phyloP scores from a whole-genome alignment of 2,797 vertebrate genomes.

The Halcyon chelicuti region DNA sequence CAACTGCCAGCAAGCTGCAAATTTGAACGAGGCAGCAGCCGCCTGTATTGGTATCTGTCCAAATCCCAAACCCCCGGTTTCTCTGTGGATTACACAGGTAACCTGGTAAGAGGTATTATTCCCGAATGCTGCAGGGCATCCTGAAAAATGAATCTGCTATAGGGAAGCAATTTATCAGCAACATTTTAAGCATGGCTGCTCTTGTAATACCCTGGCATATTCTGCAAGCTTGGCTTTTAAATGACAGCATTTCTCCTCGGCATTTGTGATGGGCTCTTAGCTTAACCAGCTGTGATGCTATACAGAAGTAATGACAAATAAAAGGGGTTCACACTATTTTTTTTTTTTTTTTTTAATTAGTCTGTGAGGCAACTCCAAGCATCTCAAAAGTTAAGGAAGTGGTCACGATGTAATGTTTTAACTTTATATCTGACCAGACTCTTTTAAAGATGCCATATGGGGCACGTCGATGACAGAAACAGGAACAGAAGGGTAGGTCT shows the following conservation, averaged over 20 bases:
- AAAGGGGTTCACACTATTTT: background rate
- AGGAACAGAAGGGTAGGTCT: background rate
- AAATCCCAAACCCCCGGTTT: background rate
- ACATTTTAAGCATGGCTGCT: background rate
- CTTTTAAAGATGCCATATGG: background rate
- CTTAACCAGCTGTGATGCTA: background rate
- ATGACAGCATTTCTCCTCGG: background rate
- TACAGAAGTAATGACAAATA: background rate
- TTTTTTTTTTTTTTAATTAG: background rate
- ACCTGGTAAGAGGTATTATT: background rate
- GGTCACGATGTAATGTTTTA: background rate
- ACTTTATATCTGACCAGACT: background rate
- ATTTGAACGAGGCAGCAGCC: background rate
- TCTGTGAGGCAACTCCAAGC: background rate
- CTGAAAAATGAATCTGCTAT: background rate
- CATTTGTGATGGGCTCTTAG: background rate
- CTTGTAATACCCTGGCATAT: background rate
- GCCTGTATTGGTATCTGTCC: background rate
- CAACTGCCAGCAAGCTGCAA: background rate
- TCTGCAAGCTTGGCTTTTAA: background rate
- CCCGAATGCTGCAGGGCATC: background rate
- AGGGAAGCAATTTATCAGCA: constrained; percentile 3
- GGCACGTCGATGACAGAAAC: background rate
- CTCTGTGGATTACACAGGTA: background rate
- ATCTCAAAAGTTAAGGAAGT: background rate